Evolutionary conservation across 2,888 invertebrate genomes (phyloP).

Genomic region (Heliothis peltigera): DNA sequence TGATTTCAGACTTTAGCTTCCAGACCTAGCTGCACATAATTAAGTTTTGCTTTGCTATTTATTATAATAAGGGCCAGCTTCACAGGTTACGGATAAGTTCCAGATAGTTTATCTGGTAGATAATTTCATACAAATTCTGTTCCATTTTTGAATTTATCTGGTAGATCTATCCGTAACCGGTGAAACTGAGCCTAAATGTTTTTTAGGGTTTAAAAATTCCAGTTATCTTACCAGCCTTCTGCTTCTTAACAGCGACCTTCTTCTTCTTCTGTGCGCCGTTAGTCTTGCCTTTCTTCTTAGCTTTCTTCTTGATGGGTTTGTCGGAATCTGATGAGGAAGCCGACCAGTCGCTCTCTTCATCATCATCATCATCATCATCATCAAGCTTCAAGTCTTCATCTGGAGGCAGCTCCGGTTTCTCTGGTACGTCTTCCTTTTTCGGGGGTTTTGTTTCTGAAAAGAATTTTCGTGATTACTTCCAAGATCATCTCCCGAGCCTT

Average conservation of each 20-base stretch:
- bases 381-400: slow-evolving; percentile 63
- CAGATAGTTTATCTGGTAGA: too few relatives aligned
- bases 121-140: too few relatives aligned
- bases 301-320: slow-evolving; percentile 79
- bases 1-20: too few relatives aligned
- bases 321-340: slow-evolving; percentile 81
- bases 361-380: slow-evolving; percentile 54
- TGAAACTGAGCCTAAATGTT: too few relatives aligned
- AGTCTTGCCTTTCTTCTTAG: slow-evolving; percentile 67
- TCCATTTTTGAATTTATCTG: too few relatives aligned
- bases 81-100: too few relatives aligned
- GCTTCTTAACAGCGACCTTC: slow-evolving; percentile 62
- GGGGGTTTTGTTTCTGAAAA: slow-evolving; percentile 72
- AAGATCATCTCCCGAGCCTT: too few relatives aligned
- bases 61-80: too few relatives aligned
- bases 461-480: neutral
- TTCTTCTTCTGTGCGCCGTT: slow-evolving; percentile 73
- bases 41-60: too few relatives aligned
- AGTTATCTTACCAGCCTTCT: slow-evolving; percentile 53
- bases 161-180: too few relatives aligned
- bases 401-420: slow-evolving; percentile 7
- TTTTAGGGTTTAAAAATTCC: too few relatives aligned
- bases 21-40: too few relatives aligned
- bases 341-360: slow-evolving; percentile 72
- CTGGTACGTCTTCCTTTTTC: slow-evolving; percentile 54